Percentiles rank a stretch among this genome's conserved stretches.
Conservation (phyloP, 2,797 vertebrate species). For the Euphonia xanthogaster region DNA sequence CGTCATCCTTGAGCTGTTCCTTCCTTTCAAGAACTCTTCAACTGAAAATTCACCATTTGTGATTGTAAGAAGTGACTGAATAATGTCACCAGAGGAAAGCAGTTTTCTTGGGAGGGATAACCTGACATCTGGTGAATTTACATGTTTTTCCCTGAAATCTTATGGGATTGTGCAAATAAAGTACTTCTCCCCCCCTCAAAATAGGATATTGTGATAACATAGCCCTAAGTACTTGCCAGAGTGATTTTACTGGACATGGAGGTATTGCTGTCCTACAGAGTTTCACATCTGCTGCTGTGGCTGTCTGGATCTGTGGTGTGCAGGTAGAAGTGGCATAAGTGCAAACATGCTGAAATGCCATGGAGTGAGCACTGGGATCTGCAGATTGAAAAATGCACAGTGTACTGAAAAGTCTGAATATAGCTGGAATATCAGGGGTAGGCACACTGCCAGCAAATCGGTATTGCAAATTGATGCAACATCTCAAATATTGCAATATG, state of each 20-base stretch:
- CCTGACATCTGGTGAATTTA: background rate
- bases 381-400: background rate
- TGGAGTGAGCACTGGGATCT: background rate
- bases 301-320: background rate
- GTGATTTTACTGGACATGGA: background rate
- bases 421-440: background rate
- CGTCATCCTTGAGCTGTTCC: background rate
- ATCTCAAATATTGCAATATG: background rate
- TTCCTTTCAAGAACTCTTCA: background rate
- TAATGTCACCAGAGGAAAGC: background rate
- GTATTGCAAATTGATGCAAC: background rate
- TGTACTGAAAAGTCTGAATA: background rate
- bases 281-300: background rate
- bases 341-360: background rate
- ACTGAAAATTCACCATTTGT: background rate
- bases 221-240: background rate
- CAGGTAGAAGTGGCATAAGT: background rate
- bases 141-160: background rate
- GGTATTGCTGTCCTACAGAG: background rate
- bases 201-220: background rate
- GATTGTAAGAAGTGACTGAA: background rate
- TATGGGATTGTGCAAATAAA: background rate
- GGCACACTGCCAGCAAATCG: fast-evolving
- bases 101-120: background rate
- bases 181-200: fast-evolving